Conservation (phyloP, 2,113 vertebrate genomes). For the Clarias macrocephalus region DNA sequence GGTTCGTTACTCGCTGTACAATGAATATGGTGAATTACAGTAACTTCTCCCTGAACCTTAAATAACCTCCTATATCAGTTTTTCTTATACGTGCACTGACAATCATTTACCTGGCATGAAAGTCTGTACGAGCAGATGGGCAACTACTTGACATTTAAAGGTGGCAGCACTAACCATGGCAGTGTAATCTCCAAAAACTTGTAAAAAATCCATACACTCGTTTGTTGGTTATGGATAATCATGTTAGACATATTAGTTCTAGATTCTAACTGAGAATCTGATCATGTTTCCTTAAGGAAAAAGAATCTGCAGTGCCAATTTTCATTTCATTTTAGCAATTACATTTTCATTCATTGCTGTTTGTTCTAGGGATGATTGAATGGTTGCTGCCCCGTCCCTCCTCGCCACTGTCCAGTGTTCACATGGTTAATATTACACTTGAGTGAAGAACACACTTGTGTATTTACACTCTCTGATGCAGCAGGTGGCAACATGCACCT, state of each 20-base stretch:
- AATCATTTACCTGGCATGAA: neutral
- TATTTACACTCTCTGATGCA: no score
- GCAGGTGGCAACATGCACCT: no score
- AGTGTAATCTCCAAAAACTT: no score
- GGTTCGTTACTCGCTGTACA: neutral
- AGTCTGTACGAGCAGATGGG: neutral
- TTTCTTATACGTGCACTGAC: neutral
- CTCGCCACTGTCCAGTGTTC: no score
- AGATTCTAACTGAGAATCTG: neutral
- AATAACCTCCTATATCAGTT: neutral
- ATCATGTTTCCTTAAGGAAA: no score
- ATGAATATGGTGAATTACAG: neutral
- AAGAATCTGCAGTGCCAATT: no score
- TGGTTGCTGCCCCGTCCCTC: no score
- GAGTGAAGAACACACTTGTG: no score
- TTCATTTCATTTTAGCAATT: no score
- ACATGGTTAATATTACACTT: no score
- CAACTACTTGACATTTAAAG: neutral
- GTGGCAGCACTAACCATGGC: neutral
- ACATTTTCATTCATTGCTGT: no score
- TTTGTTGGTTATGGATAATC: neutral
- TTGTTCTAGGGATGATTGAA: no score
- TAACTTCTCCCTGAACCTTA: neutral
- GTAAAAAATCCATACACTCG: neutral
- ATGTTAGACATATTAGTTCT: neutral